These are phyloP conservation scores for Polydrusus tereticollis DNA, from an alignment of 2,888 invertebrate genomes.

Conservation along the genomic window DNA sequence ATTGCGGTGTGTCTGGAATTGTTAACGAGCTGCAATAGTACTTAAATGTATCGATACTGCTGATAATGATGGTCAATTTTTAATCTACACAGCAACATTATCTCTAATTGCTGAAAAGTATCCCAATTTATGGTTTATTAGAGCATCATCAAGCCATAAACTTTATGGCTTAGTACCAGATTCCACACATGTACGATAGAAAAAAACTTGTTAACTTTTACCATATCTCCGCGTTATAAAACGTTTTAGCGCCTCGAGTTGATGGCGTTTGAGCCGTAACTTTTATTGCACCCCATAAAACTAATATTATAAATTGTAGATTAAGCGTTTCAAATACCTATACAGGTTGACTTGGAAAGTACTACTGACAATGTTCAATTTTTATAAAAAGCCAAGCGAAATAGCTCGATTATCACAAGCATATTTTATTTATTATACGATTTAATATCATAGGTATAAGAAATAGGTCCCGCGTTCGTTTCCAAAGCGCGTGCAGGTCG, in stretches of 20 bases:
- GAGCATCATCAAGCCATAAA: slow-evolving; percentile 16
- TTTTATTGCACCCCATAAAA: slow-evolving; percentile 25
- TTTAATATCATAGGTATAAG: background rate
- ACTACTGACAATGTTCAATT: too few relatives aligned
- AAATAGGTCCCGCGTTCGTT: slow-evolving; percentile 34
- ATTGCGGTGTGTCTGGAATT: too few relatives aligned
- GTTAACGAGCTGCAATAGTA: too few relatives aligned
- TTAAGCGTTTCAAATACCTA: background rate
- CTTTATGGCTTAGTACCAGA: slow-evolving; percentile 29
- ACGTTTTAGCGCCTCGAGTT: slow-evolving; percentile 35
- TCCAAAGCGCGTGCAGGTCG: slow-evolving; percentile 55
- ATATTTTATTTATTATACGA: background rate
- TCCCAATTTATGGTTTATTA: slow-evolving; percentile 22
- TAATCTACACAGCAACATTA: background rate
- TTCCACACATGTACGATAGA: slow-evolving; percentile 20
- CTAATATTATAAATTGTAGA: slow-evolving; percentile 9
- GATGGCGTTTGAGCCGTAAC: slow-evolving; percentile 16
- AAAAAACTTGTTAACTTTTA: slow-evolving; percentile 14
- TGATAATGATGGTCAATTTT: background rate
- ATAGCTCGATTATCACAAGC: background rate
- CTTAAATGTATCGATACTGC: background rate
- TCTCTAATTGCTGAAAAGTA: background rate
- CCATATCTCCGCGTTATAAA: slow-evolving; percentile 15
- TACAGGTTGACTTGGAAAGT: too few relatives aligned
- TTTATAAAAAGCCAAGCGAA: background rate